Base-by-base conservation (phyloP, 2,888 invertebrate species). In the Cloeon dipterum region DNA sequence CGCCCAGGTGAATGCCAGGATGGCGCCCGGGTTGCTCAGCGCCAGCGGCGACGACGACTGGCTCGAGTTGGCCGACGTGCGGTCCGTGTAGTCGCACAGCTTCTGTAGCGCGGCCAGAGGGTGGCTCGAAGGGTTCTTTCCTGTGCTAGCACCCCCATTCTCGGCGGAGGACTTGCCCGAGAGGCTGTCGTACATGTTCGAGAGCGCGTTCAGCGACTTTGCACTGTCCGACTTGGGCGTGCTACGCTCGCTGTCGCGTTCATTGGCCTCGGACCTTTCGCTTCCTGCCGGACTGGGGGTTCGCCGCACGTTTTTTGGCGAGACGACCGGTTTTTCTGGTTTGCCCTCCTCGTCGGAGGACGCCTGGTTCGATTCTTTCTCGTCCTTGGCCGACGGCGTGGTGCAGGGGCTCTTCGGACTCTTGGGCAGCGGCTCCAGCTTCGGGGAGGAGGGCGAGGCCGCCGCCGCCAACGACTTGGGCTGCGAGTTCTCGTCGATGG, bases 31-130 rank as follows among this genome's bases (percentile, higher is more conserved):
- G 1, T 74, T 69, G 10, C 75, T 74, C 2, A 66, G 65, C 1
- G 70, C 67, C 14, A 41, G 39, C 13, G 46, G 4, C 49, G 50
- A 21, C 50, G 46, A 39, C 13, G 43, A 45, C 17, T 37, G 14
- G 45, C 50, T 20, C 45, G 46, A 11, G 18, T 40, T 40, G 37
- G 41, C 35, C 20, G 39, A 40, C 35, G 37, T 40, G 25, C 39
- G 37, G 32, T 89, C 89, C 45, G 89, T 86, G 60, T 88, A 91
- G 56, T 93, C 91, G 61, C 93, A 88, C 19, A 94, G 70, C 56
- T 91, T 91, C 54, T 94, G 93, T 38, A 94, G 61, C 2, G 91
- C 91, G 16, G 91, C 89, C 47, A 94, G 57, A 5, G 94, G 94
- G 58, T 94, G 89, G 48, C 70, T 64, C 46, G 73, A 69, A 2